Percentiles rank a stretch among this genome's conserved stretches.
Conservation (phyloP, 2,888 invertebrate genomes). For the Ophion obscuratus region DNA sequence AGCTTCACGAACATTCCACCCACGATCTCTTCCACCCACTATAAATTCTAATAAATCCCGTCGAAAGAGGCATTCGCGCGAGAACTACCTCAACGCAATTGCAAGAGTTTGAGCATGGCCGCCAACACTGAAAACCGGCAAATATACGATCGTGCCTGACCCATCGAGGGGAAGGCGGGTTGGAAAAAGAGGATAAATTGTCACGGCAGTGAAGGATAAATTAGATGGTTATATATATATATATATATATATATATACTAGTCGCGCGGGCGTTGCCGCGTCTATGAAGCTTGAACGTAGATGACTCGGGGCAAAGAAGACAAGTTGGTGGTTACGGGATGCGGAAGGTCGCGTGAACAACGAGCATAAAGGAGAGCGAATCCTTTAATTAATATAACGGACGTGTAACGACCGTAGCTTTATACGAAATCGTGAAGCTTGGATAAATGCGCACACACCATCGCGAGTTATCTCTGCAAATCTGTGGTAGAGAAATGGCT, state of each 20-base stretch:
- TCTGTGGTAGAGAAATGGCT: constrained; percentile 44
- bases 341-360: constrained; percentile 60
- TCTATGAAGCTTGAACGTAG: constrained; percentile 27
- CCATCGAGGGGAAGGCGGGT: constrained; percentile 1
- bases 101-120: not conserved
- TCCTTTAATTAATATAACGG: constrained; percentile 66
- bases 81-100: not conserved
- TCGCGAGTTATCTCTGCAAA: constrained; percentile 52
- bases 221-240: constrained; percentile 7
- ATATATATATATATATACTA: not conserved
- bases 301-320: constrained; percentile 34
- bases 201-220: constrained; percentile 30
- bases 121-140: not conserved
- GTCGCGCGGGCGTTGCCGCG: constrained; percentile 27
- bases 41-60: not conserved
- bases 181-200: constrained; percentile 48
- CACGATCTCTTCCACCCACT: not conserved
- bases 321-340: constrained; percentile 30
- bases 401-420: constrained; percentile 50
- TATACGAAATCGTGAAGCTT: constrained; percentile 53
- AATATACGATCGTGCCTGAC: constrained; percentile 36
- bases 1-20: not conserved
- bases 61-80: not conserved
- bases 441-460: constrained; percentile 44
- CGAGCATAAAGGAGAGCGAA: constrained; percentile 53